Base-by-base conservation (phyloP, 2,797 vertebrate species). In the Sebastes trivittatus region DNA sequence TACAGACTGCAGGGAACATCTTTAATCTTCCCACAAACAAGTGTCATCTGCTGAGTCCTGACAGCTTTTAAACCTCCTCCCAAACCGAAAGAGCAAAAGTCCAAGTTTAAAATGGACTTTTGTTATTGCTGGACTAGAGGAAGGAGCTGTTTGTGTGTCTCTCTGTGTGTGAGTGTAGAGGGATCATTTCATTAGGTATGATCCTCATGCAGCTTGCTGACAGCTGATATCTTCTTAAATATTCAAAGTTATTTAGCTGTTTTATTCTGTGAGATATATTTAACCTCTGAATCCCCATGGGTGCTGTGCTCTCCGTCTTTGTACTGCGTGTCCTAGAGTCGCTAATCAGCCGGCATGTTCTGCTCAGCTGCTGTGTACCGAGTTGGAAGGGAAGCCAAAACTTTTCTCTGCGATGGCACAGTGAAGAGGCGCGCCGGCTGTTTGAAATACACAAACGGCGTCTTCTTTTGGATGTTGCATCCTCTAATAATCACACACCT, bases 251-350 rank as follows among this genome's bases (percentile, higher is more conserved):
- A 59, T 87, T 84, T 77, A 16, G 56, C 64, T 1, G 30, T 78
- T 88, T 86, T 27, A 42, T 77, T 78, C 46, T 29, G 22, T 14
- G 72, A 84, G 81, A 87, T 89, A 86, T 84, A 84, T 93, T 87
- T 88, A 90, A 88, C 87, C 80, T 72, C 82, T 61, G 70, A 59
- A 79, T 89, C 82, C 90, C 82, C 85, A 20, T 7, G 83, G 82
- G 86, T 58, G 66, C 70, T 4, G 27, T 73, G 76, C 83, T 89
- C 78, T 69, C n/a, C 64, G 59, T 82, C 77, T 91, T 72, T 86
- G 79, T 69, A 63, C 78, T 49, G 55, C 7, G n/a, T 80, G 90
- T 90, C 90, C 84, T 83, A 88, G 82, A 87, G 77, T 72, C 20
- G 38, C 64, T 83, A 74, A 89, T 83, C 75, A 80, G 60, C 71